Conservation (phyloP, 2,888 invertebrate genomes). For the Horisme vitalbata region DNA sequence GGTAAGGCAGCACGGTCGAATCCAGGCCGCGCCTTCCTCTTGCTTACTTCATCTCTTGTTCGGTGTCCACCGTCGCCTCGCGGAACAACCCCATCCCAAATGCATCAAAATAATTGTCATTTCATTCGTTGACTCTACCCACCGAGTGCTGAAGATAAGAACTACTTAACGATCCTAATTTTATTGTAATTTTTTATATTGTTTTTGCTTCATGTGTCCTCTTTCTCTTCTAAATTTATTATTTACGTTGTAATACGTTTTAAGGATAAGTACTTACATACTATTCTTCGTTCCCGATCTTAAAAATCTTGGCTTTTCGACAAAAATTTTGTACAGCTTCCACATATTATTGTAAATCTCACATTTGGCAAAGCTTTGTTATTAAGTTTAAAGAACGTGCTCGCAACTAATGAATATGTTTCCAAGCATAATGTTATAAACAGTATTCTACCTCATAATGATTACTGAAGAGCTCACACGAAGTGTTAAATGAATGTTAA, state of each 20-base stretch:
- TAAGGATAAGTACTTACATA: not conserved
- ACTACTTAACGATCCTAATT: slow-evolving; percentile 25
- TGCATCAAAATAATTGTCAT: slow-evolving; percentile 60
- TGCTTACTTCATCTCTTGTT: slow-evolving; percentile 8
- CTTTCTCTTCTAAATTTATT: not conserved
- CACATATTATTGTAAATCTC: slow-evolving; percentile 79
- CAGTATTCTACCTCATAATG: slow-evolving; percentile 25
- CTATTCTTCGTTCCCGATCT: no score
- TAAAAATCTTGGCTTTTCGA: slow-evolving; percentile 15
- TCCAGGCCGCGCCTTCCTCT: slow-evolving; percentile 2
- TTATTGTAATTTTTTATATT: slow-evolving; percentile 17
- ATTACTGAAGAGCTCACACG: slow-evolving; percentile 26
- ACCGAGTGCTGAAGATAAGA: slow-evolving; percentile 39
- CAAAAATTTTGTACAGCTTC: slow-evolving; percentile 63
- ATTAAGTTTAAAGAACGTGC: slow-evolving; percentile 14
- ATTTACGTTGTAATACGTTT: no score
- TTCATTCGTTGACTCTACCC: slow-evolving; percentile 41
- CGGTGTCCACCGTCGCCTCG: slow-evolving; percentile 2
- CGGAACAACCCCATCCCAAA: slow-evolving; percentile 40
- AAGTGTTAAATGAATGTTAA: slow-evolving; percentile 17
- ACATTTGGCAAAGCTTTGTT: slow-evolving; percentile 54
- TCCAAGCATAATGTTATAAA: slow-evolving; percentile 15
- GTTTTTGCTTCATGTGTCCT: slow-evolving; percentile 2
- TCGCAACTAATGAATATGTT: slow-evolving; percentile 17
- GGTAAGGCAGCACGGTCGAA: slow-evolving; percentile 4